These are phyloP conservation scores for Dione vanillae DNA, from an alignment of 2,888 invertebrate species.

Conservation along the genomic window DNA sequence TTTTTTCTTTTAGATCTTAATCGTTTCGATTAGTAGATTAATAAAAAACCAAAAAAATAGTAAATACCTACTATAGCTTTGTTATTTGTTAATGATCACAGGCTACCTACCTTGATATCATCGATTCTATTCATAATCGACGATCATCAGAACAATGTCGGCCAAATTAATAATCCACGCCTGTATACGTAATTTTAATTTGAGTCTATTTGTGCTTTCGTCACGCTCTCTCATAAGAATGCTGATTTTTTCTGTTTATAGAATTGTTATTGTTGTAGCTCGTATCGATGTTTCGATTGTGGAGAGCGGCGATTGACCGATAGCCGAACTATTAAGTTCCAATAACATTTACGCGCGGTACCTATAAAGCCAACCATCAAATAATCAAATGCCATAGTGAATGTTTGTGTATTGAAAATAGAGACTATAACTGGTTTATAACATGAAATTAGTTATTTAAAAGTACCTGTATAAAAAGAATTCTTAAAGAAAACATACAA, in stretches of 20 bases:
- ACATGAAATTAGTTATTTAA: background rate
- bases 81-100: conserved; percentile 31
- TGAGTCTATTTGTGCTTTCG: conserved; percentile 62
- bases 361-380: conserved; percentile 25
- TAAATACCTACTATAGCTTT: background rate
- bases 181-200: conserved; percentile 77
- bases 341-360: conserved; percentile 56
- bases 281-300: conserved; percentile 65
- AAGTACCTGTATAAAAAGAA: background rate
- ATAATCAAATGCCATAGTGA: conserved; percentile 7
- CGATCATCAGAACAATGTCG: conserved; percentile 65
- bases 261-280: conserved; percentile 60
- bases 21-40: background rate
- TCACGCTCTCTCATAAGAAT: conserved; percentile 59
- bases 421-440: background rate
- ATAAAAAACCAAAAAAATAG: background rate
- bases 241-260: conserved; percentile 62
- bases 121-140: conserved; percentile 35
- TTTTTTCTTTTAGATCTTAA: background rate
- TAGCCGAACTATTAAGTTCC: conserved; percentile 59
- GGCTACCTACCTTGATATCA: conserved; percentile 29
- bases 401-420: conserved; percentile 12
- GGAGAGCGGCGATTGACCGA: conserved; percentile 52
- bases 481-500: too few species aligned
- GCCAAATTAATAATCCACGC: conserved; percentile 80